Base-by-base conservation (phyloP, 1,140 invertebrate species). In the Procambarus virginalis region DNA sequence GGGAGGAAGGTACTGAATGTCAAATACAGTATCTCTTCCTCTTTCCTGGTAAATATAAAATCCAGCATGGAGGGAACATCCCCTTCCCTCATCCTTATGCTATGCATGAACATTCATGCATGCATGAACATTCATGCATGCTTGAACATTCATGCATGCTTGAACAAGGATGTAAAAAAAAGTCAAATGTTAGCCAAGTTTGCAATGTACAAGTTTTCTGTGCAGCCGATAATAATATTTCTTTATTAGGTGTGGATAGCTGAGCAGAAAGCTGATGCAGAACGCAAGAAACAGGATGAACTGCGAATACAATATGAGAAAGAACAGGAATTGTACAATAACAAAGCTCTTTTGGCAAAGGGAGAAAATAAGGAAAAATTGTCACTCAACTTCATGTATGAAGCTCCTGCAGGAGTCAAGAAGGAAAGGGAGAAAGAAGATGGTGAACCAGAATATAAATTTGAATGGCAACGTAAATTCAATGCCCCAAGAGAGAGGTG, bases 361-460 rank as follows among this genome's bases (percentile, higher is more conserved):
- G 91, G 92, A 22, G 98, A 99, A 92, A 98, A 97, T 93, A 99
- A 99, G 94, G 99, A 99, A 85, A 99, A 99, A 94, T 94, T 99
- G n/a, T 99, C 98, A 92, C 96, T 99, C 0, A 99, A 98, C 94
- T 99, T 99, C 93, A 99, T 99, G 98, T 99, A 99, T 94, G 99
- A 99, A 94, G 98, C 99, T n/a, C 99, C 99, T 88, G 98, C 98
- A 55, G 99, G 99, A 75, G 97, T 97, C 14, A 97, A 97, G 70
- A 93, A 98, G 97, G 93, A 97, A 97, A 94, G 94, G 96, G 97
- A 98, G 94, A 97, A 97, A 93, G 95, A 95, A 94, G 98, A 98
- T 90, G 97, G 97, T 93, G 98, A 99, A 94, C 97, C 97, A 48
- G 99, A 99, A 93, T 99, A 97, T 92, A 99, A 99, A 94, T 99